These are phyloP conservation scores for Nannobrachium achirus DNA, from an alignment of 2,113 vertebrate species.

Conservation along the genomic window DNA sequence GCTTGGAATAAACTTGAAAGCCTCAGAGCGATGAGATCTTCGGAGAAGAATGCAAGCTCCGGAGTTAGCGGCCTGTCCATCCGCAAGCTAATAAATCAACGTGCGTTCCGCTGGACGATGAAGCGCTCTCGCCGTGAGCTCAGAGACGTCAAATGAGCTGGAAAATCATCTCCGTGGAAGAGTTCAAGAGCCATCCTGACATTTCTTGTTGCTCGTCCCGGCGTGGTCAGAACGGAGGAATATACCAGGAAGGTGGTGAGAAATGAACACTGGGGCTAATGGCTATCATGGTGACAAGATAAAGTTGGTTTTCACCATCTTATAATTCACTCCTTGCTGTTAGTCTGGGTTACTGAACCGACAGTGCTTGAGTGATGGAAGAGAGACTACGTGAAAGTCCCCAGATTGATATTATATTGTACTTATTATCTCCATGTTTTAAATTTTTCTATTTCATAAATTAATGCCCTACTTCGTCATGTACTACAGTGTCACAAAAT, in stretches of 20 bases:
- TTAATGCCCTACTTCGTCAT: too few species aligned
- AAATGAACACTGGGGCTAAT: background rate
- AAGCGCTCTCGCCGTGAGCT: constrained; percentile 31
- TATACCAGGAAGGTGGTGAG: background rate
- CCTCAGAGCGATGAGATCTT: constrained; percentile 8
- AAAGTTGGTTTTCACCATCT: constrained; percentile 18
- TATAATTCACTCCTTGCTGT: constrained; percentile 34
- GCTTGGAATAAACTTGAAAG: constrained; percentile 40
- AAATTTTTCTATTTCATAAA: too few species aligned
- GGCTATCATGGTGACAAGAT: constrained; percentile 20
- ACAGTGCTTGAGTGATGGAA: too few species aligned
- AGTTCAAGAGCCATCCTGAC: background rate
- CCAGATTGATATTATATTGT: too few species aligned
- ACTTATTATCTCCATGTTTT: too few species aligned
- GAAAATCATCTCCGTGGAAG: constrained; percentile 62
- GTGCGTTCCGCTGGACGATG: constrained; percentile 32
- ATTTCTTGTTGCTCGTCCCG: background rate
- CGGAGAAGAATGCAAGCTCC: constrained; percentile 30
- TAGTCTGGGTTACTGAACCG: background rate
- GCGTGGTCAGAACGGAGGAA: constrained; percentile 5
- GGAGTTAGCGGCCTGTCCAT: constrained; percentile 42
- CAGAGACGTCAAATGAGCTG: constrained; percentile 54
- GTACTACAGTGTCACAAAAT: too few species aligned
- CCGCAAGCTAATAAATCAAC: constrained; percentile 50
- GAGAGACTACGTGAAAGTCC: too few species aligned